Evolutionary conservation across 2,888 invertebrate species (phyloP).

Genomic region (Pollenia amentaria): DNA sequence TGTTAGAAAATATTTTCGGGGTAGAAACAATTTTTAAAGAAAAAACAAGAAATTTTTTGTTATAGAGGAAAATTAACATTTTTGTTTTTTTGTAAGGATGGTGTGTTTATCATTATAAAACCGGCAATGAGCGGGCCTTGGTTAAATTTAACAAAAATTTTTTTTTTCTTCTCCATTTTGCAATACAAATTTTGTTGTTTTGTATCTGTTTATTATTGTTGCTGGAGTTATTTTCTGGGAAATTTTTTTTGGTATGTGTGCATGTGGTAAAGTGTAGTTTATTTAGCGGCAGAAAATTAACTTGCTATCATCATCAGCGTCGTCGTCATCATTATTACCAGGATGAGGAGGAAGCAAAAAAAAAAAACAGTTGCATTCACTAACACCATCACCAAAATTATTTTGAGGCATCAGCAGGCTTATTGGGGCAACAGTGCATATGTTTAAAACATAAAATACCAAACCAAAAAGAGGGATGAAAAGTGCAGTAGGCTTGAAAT

Average conservation of each 20-base stretch:
- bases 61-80: constrained; percentile 65
- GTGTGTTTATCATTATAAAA: constrained; percentile 42
- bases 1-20: constrained; percentile 44
- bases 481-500: constrained; percentile 31
- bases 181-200: constrained; percentile 35
- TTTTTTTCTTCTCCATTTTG: constrained; percentile 21
- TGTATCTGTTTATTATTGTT: constrained; percentile 46
- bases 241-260: constrained; percentile 51
- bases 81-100: constrained; percentile 27
- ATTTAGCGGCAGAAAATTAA: constrained; percentile 83
- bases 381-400: constrained; percentile 15
- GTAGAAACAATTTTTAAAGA: constrained; percentile 60
- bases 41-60: constrained; percentile 45
- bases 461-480: constrained; percentile 4
- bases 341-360: background rate
- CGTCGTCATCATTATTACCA: constrained; percentile 34
- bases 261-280: constrained; percentile 81
- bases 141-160: constrained; percentile 43
- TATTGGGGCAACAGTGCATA: constrained; percentile 33
- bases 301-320: constrained; percentile 74
- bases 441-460: constrained; percentile 15
- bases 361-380: constrained; percentile 8
- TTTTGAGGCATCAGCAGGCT: constrained; percentile 20
- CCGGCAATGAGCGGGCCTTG: constrained; percentile 41
- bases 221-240: constrained; percentile 36